Evolutionary conservation across 2,797 vertebrate species (phyloP), one percentile per base, ranked within the genome.

Genomic region (Nannoperca obscura): DNA sequence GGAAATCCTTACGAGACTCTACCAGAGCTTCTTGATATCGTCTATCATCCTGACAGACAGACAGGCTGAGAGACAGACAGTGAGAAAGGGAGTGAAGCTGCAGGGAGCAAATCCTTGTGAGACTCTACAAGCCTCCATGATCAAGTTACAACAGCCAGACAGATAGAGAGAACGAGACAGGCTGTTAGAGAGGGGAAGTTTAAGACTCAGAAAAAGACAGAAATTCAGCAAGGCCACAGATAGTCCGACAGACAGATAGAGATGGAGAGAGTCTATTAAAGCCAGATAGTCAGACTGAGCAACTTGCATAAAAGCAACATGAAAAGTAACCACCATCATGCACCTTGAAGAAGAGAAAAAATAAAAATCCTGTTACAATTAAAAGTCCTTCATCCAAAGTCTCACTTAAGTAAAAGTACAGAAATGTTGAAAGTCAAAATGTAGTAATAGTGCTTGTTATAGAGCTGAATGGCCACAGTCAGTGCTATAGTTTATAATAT

Each of bases 1-100:
- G 67, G 69, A 83, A 85, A 88, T 83, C 78, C 49, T 55, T 72
- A 15, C 81, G 87, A 85, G 84, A 80, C 77, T 83, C 79, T 36
- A 64, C 49, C 74, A 79, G 60, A 76, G 52, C 24, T 63, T 61
- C 60, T 82, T 79, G 62, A 82, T 84, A 9, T 57, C 36, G 74
- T 80, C 76, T 38, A 82, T 88, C 84, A 85, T 69, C 47, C 46
- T 65, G 70, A 82, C 76, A 84, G 80, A 78, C 49, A 72, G 71
- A 81, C 68, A 53, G 46, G 19, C 40, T 44, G 76, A 69, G 50
- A 85, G 74, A 78, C 34, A 77, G 86, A 57, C 32, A 76, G 78
- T 10, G 7, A 47, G 36, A 55, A 44, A 62, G 30, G 22, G 50
- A 62, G 55, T 71, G 40, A 27, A 49, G 70, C 83, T 71, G 74